Evolutionary conservation across 1,140 invertebrate genomes (phyloP), one percentile per base, ranked within the genome.

Genomic region (Telenomus remus): DNA sequence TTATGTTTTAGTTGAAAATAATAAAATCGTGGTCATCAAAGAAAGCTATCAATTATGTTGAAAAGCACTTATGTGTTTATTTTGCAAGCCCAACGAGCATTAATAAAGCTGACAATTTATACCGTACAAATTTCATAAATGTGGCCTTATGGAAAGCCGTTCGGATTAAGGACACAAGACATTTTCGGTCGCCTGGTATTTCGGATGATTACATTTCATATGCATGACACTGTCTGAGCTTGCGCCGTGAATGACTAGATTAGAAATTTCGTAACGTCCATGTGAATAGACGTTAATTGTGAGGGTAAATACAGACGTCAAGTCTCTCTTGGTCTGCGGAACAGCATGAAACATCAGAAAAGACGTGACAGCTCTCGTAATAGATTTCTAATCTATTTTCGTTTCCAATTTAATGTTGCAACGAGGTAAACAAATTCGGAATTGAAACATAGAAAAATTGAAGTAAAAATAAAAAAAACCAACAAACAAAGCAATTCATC

Each of bases 71-170:
- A 39, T 2, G 9, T 11, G 9, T n/a, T 39, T n/a, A 39, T 9
- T 39, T 39, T 39, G 3, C 19, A 27, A 39, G 1, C 2, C 37
- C 37, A 39, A 39, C 37, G 8, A 39, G 37, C 37, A n/a, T 39
- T 39, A 27, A 27, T 27, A 27, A 27, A 27, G 2, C 19, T 6
- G 19, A 27, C 19, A 39, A 9, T 11, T n/a, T 39, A n/a, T 39
- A 39, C 37, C 39, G n/a, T 16, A 35, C 51, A 43, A 54, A 54
- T 42, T 57, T 47, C 42, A 46, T 57, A 56, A 16, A n/a, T 57
- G 43, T 46, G 39, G 1, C 10, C 42, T 14, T 46, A 27, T 57
- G 19, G 19, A 27, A 57, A 47, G 19, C 5, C 43, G 27, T 34
- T 57, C 13, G 27, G 27, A 57, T 57, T 57, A 47, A 11, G 12